A percentile compares a stretch with the other conserved stretches of the same genome.
Conservation (phyloP, 2,113 vertebrate species). For the Spilogale gracilis region DNA sequence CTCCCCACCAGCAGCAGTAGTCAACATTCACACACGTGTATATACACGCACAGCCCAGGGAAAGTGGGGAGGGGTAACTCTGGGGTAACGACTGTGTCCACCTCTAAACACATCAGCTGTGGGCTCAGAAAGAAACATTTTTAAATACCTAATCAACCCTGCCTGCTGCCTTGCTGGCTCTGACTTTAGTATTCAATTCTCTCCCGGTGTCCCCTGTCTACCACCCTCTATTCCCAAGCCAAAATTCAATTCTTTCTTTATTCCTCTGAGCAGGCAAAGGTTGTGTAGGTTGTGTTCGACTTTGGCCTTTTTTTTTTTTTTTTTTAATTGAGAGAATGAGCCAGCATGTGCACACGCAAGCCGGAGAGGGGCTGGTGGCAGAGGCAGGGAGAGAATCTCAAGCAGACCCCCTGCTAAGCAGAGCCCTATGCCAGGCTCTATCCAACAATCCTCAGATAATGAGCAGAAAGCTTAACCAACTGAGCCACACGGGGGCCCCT, state of each 20-base stretch:
- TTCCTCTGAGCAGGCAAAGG: not conserved
- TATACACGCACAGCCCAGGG: not conserved
- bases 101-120: not conserved
- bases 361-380: no score
- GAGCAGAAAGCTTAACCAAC: not conserved
- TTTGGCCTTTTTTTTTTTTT: not conserved
- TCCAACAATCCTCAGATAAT: not conserved
- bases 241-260: not conserved
- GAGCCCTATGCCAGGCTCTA: not conserved
- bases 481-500: not conserved
- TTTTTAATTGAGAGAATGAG: no score
- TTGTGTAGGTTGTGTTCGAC: not conserved
- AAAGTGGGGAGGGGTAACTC: not conserved
- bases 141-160: not conserved
- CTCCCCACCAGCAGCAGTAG: no score
- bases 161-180: not conserved
- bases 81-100: not conserved
- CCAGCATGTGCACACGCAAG: no score
- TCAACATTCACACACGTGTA: not conserved
- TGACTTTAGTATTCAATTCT: conserved; percentile 13
- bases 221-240: no score
- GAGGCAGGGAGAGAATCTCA: not conserved
- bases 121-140: not conserved
- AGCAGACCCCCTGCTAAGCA: not conserved
- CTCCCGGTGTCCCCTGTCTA: not conserved